Base-by-base conservation (phyloP, 2,888 invertebrate species). In the Rhingia campestris region DNA sequence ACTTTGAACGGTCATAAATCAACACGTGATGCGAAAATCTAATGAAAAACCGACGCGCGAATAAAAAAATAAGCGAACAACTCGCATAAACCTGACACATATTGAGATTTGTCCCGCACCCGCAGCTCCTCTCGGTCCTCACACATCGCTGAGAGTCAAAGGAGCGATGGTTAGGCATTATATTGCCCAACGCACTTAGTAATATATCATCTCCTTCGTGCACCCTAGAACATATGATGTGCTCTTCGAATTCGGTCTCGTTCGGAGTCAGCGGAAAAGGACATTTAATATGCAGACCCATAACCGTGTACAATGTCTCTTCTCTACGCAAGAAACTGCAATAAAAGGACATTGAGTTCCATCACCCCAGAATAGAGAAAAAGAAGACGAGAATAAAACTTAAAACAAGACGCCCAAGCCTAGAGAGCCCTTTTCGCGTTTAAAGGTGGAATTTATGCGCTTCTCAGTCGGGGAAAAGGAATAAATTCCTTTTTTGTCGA, bases 21-120 rank as follows among this genome's bases (percentile, higher is more conserved):
- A 84, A 80, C 84, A 80, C 84, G 84, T 84, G 84, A 84, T 84
- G 64, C 73, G 84, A 84, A 84, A 84, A 70, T 73, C 84, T 84
- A 84, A 84, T 84, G 80, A 84, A 84, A 84, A 79, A 80, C 59
- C 69, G 74, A 80, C 74, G 80, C 54, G 33, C 84, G 74, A 84
- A 80, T 80, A 82, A 84, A 84, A 81, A 22, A n/a, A n/a, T n/a
- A n/a, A 84, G 63, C 41, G 58, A 84, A 74, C 69, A 79, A 74
- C 74, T 74, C 74, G 59, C 73, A 84, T 70, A 84, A 74, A 80
- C 74, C 74, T 80, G 84, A 80, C 84, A 84, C 84, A 84, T 80
- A 80, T 84, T 84, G 84, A 80, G 84, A 84, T 84, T 77, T 77
- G 69, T 54, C 14, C 51, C 47, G 7, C 37, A 6, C 43, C 56